Conservation (phyloP, 2,888 invertebrate species). For the Eilema griseolum region DNA sequence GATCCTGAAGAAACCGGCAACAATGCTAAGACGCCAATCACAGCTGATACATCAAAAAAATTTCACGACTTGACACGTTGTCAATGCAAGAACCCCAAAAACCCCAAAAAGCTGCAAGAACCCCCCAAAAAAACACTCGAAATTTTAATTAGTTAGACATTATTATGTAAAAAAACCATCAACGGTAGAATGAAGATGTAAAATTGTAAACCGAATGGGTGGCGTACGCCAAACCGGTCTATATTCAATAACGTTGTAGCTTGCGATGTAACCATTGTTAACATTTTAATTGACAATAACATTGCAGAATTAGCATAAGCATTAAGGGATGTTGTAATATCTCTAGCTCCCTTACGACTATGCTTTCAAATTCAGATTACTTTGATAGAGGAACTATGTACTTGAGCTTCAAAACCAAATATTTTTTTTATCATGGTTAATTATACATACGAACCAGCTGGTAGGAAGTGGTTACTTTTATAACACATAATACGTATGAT, state of each 20-base stretch:
- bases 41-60: not conserved
- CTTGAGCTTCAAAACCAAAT: not conserved
- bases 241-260: conserved; percentile 68
- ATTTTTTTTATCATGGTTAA: not conserved
- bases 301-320: conserved; percentile 67
- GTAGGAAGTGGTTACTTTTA: not conserved
- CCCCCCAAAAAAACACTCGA: conserved; percentile 13
- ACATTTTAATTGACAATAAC: conserved; percentile 80
- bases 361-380: conserved; percentile 3
- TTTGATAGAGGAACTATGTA: not conserved
- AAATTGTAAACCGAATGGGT: conserved; percentile 43
- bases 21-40: not conserved
- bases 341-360: conserved; percentile 48
- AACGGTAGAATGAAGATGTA: conserved; percentile 50
- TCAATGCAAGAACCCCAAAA: conserved; percentile 12
- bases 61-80: not conserved
- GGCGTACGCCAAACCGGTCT: conserved; percentile 78
- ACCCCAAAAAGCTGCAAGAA: not conserved
- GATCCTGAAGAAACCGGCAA: too few relatives aligned
- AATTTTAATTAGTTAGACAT: conserved; percentile 54
- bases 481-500: not conserved
- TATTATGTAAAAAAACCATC: conserved; percentile 53
- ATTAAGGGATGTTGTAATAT: conserved; percentile 55
- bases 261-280: conserved; percentile 73
- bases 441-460: not conserved